These are phyloP conservation scores for Lamellibrachia satsuma DNA, from an alignment of 2,888 invertebrate genomes.

Conservation along the genomic window DNA sequence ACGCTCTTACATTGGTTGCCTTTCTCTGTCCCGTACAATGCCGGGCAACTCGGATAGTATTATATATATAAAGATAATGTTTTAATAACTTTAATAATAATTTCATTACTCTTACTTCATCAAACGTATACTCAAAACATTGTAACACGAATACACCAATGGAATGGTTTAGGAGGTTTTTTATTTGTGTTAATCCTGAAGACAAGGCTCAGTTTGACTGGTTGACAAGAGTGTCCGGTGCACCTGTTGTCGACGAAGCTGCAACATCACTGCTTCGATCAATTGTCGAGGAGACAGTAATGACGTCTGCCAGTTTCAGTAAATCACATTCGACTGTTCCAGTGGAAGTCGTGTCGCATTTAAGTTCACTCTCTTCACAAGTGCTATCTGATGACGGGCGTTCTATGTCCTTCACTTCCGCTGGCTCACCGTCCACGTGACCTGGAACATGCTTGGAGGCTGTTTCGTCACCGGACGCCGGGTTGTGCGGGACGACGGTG, in stretches of 20 bases:
- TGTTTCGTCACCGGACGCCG: neutral
- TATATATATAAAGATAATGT: neutral
- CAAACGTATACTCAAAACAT: neutral
- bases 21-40: no score
- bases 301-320: neutral
- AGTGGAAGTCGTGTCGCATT: neutral
- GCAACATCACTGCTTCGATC: neutral
- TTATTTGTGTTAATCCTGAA: neutral
- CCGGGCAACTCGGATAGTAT: no score
- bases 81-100: neutral
- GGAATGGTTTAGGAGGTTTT: neutral
- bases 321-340: neutral
- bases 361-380: neutral
- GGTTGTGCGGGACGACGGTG: neutral
- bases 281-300: neutral
- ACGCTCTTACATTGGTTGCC: no score
- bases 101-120: neutral
- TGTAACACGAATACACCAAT: neutral
- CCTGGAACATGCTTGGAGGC: neutral
- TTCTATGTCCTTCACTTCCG: neutral
- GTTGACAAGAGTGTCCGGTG: neutral
- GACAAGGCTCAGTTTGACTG: neutral
- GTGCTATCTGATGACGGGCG: neutral
- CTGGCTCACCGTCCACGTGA: neutral
- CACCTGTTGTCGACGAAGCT: neutral